A percentile compares a stretch with the other conserved stretches of the same genome.
Evolutionary conservation across 2,888 invertebrate genomes (phyloP).

Genomic region (Alloscopus bannaensis): DNA sequence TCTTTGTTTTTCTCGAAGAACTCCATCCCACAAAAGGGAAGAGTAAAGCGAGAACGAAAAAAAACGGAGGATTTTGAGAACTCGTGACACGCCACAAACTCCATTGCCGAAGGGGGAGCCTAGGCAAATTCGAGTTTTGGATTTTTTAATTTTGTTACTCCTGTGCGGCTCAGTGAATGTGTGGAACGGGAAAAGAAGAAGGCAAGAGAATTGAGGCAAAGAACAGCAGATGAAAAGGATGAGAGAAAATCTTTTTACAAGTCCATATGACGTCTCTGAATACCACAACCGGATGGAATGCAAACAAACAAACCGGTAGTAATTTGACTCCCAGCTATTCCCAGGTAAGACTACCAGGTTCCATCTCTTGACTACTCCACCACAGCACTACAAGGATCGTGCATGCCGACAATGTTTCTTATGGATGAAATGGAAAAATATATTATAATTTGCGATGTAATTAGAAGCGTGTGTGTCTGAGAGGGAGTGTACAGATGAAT

Average conservation of each 20-base stretch:
- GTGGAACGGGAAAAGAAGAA: background rate
- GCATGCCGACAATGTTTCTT: no score
- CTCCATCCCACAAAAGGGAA: background rate
- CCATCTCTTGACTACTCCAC: no score
- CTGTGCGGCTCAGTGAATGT: background rate
- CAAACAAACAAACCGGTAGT: slow-evolving; percentile 69
- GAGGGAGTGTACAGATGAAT: no score
- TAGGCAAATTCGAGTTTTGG: no score
- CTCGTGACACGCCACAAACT: no score
- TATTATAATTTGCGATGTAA: no score
- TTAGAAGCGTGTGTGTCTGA: no score
- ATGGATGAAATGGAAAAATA: no score
- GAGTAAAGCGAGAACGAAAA: background rate
- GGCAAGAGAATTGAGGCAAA: slow-evolving; percentile 1
- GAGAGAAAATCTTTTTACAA: slow-evolving; percentile 71
- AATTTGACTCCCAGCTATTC: slow-evolving; percentile 61
- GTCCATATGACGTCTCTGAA: slow-evolving; percentile 73
- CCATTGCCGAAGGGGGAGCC: no score
- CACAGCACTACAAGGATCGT: no score
- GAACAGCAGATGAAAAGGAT: slow-evolving; percentile 70
- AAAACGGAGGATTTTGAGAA: no score
- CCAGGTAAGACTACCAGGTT: slow-evolving; percentile 60
- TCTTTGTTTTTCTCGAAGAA: no score
- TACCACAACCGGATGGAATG: slow-evolving; percentile 71
- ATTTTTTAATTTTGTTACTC: background rate